phyloP scores from a whole-genome alignment of 1,140 invertebrate genomes.

The Temnothorax nylanderi region DNA sequence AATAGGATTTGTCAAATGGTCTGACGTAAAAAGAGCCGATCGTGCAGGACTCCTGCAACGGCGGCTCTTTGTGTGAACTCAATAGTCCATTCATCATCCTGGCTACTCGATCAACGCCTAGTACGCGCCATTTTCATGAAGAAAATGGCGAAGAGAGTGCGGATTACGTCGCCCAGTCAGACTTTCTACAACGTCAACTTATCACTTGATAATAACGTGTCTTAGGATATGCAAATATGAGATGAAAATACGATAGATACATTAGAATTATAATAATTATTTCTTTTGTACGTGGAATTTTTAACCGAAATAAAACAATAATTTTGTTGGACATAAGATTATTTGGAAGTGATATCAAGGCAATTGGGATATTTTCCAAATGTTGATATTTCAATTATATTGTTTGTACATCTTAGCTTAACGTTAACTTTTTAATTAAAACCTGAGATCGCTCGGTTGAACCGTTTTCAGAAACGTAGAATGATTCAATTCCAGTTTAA shows the following conservation, averaged over 20 bases:
- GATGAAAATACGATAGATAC: not conserved
- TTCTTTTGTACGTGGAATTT: not conserved
- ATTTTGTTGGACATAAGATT: not conserved
- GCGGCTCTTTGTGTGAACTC: conserved; percentile 61
- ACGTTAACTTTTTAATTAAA: not conserved
- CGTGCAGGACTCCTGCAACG: conserved; percentile 52
- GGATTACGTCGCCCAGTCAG: conserved; percentile 50
- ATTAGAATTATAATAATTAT: not conserved
- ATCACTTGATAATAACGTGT: conserved; percentile 40
- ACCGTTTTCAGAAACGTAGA: not conserved
- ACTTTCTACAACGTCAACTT: conserved; percentile 35
- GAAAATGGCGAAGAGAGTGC: conserved; percentile 20
- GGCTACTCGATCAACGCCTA: conserved; percentile 71
- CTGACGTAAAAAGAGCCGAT: conserved; percentile 25
- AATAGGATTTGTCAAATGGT: conserved; percentile 65
- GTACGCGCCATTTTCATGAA: conserved; percentile 39
- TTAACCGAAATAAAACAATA: not conserved
- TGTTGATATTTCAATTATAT: not conserved
- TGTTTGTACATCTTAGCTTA: not conserved
- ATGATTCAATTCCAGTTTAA: conserved; percentile 26
- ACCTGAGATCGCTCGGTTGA: not conserved
- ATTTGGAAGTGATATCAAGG: not conserved
- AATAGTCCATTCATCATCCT: conserved; percentile 73
- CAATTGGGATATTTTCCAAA: not conserved
- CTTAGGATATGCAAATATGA: conserved; percentile 3